These are phyloP conservation scores for Prinia subflava DNA, from an alignment of 2,113 vertebrate species.

Conservation along the genomic window DNA sequence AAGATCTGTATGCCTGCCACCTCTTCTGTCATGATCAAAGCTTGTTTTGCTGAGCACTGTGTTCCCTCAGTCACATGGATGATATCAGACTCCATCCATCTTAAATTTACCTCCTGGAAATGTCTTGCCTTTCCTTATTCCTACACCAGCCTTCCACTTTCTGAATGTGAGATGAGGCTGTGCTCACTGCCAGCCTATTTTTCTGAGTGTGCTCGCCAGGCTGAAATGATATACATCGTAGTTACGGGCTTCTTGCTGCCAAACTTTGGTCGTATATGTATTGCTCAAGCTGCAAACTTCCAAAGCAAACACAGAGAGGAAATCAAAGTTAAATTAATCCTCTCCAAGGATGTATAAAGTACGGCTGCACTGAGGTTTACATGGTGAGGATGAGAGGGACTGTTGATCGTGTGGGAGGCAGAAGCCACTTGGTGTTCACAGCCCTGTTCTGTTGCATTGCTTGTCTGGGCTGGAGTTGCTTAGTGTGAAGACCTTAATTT, in stretches of 20 bases:
- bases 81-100: neutral
- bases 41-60: neutral
- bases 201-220: neutral
- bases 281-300: slow-evolving; percentile 49
- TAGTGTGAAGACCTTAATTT: neutral
- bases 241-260: slow-evolving; percentile 42
- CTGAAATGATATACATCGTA: slow-evolving; percentile 46
- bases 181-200: slow-evolving; percentile 25
- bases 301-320: slow-evolving; percentile 70
- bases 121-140: neutral
- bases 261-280: slow-evolving; percentile 38
- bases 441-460: neutral
- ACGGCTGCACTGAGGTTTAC: slow-evolving; percentile 12
- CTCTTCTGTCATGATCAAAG: neutral
- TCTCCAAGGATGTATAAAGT: slow-evolving; percentile 69
- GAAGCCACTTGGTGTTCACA: neutral
- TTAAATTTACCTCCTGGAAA: neutral
- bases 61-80: neutral
- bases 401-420: neutral
- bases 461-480: neutral
- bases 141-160: neutral
- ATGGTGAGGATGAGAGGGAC: neutral
- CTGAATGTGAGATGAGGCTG: neutral
- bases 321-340: slow-evolving; percentile 74
- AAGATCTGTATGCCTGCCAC: neutral